Percentiles rank a stretch among this genome's conserved stretches.
phyloP scores from a whole-genome alignment of 2,888 invertebrate species.

The Oxyteleia sp. region DNA sequence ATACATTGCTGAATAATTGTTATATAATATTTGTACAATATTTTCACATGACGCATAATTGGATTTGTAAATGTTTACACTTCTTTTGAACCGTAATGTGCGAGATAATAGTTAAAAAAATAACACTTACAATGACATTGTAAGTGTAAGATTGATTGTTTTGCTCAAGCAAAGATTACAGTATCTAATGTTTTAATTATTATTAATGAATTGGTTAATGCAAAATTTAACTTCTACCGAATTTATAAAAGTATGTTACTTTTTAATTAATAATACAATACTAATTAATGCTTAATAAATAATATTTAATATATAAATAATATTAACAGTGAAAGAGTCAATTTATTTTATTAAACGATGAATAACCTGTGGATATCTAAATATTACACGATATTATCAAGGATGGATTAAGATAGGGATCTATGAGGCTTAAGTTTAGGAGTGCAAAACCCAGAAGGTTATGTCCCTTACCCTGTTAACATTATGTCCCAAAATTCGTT shows the following conservation, averaged over 20 bases:
- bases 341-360: constrained; percentile 14
- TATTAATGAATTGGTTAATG: neutral
- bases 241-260: neutral
- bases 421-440: constrained; percentile 50
- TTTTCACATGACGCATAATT: constrained; percentile 44
- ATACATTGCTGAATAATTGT: constrained; percentile 28
- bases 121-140: neutral
- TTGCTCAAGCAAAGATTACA: neutral
- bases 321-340: neutral
- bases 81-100: constrained; percentile 11
- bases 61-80: constrained; percentile 26
- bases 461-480: constrained; percentile 37
- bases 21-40: constrained; percentile 33
- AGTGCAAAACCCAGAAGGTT: constrained; percentile 51
- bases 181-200: no score
- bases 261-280: neutral
- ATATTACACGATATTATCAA: constrained; percentile 50
- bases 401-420: constrained; percentile 58
- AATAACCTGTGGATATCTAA: constrained; percentile 43
- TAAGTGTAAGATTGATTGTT: neutral
- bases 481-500: constrained; percentile 32
- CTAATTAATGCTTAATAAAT: constrained; percentile 6
- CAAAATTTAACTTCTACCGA: neutral
- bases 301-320: constrained; percentile 2
- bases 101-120: neutral